phyloP scores from a whole-genome alignment of 2,113 vertebrate genomes.

The Microcebus griseorufus region DNA sequence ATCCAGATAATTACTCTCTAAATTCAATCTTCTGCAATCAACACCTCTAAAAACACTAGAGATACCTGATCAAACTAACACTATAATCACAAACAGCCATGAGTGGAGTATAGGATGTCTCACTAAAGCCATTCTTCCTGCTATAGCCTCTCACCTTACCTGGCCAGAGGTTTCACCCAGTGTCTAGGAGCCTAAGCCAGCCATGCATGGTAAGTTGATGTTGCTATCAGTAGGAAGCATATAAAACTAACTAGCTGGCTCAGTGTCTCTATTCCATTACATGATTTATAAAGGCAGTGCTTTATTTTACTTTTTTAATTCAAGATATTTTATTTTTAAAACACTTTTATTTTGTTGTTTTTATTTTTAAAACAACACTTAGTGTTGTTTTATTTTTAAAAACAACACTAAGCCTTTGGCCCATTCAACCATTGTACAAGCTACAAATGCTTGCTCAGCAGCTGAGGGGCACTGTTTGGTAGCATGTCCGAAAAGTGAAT shows the following conservation, averaged over 20 bases:
- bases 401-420: conserved; percentile 82
- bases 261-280: no score
- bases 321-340: conserved; percentile 88
- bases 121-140: not conserved
- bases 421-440: conserved; percentile 83
- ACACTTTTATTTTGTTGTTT: conserved; percentile 67
- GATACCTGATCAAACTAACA: not conserved
- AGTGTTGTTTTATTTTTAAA: conserved; percentile 85
- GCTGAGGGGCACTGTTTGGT: conserved; percentile 81
- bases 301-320: conserved; percentile 69
- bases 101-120: not conserved
- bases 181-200: not conserved
- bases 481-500: conserved; percentile 87
- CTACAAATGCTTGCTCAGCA: conserved; percentile 89
- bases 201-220: not conserved
- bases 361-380: conserved; percentile 85
- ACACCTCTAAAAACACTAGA: not conserved
- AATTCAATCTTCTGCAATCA: not conserved
- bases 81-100: not conserved
- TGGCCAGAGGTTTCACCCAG: not conserved
- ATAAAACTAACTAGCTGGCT: not conserved
- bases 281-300: not conserved
- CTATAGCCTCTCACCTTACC: not conserved
- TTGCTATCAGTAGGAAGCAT: not conserved
- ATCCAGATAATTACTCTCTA: conserved; percentile 1